Conservation (phyloP, 1,140 invertebrate species). For the Drosophila ercepeae region DNA sequence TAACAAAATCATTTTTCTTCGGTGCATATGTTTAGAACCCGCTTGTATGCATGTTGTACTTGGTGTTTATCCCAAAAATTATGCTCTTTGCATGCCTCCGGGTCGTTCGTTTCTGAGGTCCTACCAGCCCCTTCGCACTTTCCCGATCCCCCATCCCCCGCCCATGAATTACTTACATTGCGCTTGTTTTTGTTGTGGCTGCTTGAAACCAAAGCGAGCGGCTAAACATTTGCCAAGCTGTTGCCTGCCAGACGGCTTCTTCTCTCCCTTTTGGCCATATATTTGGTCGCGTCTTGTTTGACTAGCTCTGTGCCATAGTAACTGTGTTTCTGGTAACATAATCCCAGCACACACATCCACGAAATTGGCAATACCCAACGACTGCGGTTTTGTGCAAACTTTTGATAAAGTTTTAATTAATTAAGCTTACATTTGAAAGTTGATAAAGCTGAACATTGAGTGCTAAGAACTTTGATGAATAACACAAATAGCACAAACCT, state of each 20-base stretch:
- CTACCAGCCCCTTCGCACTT: background rate
- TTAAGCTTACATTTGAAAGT: constrained; percentile 28
- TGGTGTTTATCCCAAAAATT: constrained; percentile 75
- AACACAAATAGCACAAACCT: too few species aligned
- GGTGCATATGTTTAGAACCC: constrained; percentile 16
- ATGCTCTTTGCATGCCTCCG: constrained; percentile 57
- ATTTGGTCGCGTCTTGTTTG: constrained; percentile 49
- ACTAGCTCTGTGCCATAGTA: constrained; percentile 25
- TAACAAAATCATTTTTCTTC: background rate
- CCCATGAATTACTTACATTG: constrained; percentile 28
- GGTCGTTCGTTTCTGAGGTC: constrained; percentile 13
- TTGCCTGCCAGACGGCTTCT: constrained; percentile 43
- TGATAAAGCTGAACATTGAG: background rate
- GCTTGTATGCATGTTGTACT: constrained; percentile 37
- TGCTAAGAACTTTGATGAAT: constrained; percentile 3
- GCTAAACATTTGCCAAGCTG: constrained; percentile 70
- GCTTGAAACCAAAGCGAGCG: constrained; percentile 53
- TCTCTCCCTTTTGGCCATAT: constrained; percentile 28
- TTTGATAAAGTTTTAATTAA: constrained; percentile 71
- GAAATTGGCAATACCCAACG: constrained; percentile 7
- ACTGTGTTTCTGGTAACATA: constrained; percentile 40
- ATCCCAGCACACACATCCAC: constrained; percentile 15
- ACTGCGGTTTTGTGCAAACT: constrained; percentile 26
- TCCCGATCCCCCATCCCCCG: background rate
- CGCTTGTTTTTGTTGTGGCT: constrained; percentile 17